Percentiles rank a stretch among this genome's conserved stretches.
phyloP scores from a whole-genome alignment of 2,888 invertebrate genomes.

The Lamellibrachia columna region DNA sequence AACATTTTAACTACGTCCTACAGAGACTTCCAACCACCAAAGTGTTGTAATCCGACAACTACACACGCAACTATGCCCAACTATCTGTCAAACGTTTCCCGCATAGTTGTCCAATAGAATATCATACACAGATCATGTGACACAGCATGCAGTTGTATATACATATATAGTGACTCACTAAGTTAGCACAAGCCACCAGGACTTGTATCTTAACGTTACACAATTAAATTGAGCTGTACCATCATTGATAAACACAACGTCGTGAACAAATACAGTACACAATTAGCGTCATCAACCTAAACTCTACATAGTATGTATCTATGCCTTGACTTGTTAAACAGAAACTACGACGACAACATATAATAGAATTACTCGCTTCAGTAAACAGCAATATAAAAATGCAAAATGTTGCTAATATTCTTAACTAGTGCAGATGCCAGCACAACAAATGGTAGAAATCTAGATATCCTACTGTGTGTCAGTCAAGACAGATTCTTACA shows the following conservation, averaged over 20 bases:
- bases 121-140: not conserved
- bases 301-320: not conserved
- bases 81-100: not conserved
- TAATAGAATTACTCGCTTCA: not conserved
- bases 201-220: not conserved
- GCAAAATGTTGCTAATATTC: slow-evolving; percentile 12
- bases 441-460: not conserved
- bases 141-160: not conserved
- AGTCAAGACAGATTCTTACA: not conserved
- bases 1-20: not conserved
- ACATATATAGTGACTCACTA: slow-evolving; percentile 4
- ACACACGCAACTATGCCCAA: not conserved
- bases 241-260: not conserved
- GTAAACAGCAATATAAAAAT: not conserved
- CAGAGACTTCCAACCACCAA: not conserved
- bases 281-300: not conserved
- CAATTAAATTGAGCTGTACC: not conserved
- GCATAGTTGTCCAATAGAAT: not conserved
- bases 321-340: not conserved
- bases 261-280: not conserved
- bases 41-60: not conserved
- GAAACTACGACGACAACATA: not conserved
- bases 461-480: not conserved
- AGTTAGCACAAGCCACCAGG: not conserved
- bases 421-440: not conserved